Evolutionary conservation across 2,797 vertebrate species (phyloP), one percentile per base, ranked within the genome.

Genomic region (Hippopotamyrus pictus): DNA sequence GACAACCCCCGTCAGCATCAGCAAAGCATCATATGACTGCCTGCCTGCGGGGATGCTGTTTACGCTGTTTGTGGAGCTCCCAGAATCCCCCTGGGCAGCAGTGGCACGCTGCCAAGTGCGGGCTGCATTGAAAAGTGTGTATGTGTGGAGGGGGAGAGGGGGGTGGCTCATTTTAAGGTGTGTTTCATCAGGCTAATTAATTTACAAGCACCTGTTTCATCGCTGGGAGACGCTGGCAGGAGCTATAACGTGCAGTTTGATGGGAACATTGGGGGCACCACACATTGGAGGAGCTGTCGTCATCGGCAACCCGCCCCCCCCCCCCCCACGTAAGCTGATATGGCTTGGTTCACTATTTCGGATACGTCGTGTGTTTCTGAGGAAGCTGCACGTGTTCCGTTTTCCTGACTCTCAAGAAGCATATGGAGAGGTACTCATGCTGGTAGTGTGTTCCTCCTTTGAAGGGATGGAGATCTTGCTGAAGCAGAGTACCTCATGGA

Each of bases 51-150:
- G 95, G 96, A 92, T 92, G 92, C 94, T 96, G 90, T 97, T 97
- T 96, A 97, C 96, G 96, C 97, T 97, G 97, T 98, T 97, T 99
- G 96, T 97, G 96, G 96, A 97, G 95, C 95, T 94, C 96, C 97
- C 96, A 97, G 96, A 95, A 96, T 95, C 95, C 95, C 93, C 95
- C 79, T 95, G 95, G 96, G 89, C 94, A 93, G 94, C 93, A 93
- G 96, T 97, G 96, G 95, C 96, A 96, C 90, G 83, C 94, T 96
- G 97, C 96, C 96, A 96, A 95, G 91, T 29, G 94, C 92, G 94
- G 93, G 92, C 92, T 94, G 95, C 95, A 94, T 95, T 95, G 95
- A 91, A 79, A 79, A 87, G 93, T 96, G 96, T 95, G 73, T 93
- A 92, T 94, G 93, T 92, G 95, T 96, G 95, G 94, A 95, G 95